These are phyloP conservation scores for Adelosebastes latens DNA, from an alignment of 2,797 vertebrate species.

Conservation along the genomic window DNA sequence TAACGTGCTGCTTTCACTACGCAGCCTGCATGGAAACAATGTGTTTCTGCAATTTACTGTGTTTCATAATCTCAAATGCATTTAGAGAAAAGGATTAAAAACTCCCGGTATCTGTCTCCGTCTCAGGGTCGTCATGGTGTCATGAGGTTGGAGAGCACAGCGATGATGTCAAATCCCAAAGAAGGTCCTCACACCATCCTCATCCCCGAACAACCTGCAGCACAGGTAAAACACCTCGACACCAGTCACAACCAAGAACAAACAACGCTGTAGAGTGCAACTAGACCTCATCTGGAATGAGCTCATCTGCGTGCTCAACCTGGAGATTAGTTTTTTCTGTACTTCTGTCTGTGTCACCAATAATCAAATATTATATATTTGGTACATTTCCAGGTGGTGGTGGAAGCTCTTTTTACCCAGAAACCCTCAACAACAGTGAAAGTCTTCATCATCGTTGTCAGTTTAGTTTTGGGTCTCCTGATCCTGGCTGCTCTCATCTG, in stretches of 20 bases:
- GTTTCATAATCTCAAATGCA: neutral
- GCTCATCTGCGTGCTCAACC: neutral
- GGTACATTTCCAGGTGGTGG: constrained; percentile 80
- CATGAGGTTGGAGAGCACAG: constrained; percentile 86
- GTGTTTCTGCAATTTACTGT: neutral
- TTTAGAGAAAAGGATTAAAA: neutral
- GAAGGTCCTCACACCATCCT: constrained; percentile 81
- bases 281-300: neutral
- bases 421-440: constrained; percentile 83
- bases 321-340: neutral
- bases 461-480: constrained; percentile 86
- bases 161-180: constrained; percentile 79
- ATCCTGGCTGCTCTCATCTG: constrained; percentile 88
- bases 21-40: no score
- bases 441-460: constrained; percentile 85
- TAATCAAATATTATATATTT: neutral
- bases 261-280: neutral
- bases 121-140: constrained; percentile 87
- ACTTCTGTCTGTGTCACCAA: neutral
- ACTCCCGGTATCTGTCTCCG: neutral
- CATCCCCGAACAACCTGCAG: constrained; percentile 72
- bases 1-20: neutral
- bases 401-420: constrained; percentile 90
- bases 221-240: constrained; percentile 67
- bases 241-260: neutral